These are phyloP conservation scores for Pristis pectinata DNA, from an alignment of 2,797 vertebrate genomes.

Conservation along the genomic window DNA sequence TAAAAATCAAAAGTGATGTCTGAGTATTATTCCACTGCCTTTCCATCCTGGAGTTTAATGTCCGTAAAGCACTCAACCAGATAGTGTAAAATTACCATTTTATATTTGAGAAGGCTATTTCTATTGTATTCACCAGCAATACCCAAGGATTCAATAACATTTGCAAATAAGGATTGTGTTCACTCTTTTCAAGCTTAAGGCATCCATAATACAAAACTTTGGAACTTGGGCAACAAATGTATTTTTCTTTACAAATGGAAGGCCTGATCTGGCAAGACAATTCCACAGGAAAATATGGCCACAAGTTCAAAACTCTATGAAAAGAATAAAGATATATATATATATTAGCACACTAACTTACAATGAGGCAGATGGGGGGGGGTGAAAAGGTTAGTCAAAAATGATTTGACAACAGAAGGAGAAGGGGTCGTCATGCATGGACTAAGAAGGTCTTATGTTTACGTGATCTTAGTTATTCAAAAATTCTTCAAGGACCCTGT, in stretches of 20 bases:
- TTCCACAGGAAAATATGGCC: background rate
- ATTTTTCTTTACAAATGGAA: background rate
- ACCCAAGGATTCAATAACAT: background rate
- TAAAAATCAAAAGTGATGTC: background rate
- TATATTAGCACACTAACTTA: background rate
- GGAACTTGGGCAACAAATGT: background rate
- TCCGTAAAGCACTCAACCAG: background rate
- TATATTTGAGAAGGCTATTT: background rate
- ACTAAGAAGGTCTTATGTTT: background rate
- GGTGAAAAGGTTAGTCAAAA: background rate
- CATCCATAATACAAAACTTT: background rate
- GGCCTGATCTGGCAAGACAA: background rate
- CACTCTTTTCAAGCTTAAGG: background rate
- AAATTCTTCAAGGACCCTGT: background rate
- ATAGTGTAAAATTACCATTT: background rate
- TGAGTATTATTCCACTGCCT: background rate
- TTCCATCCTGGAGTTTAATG: background rate
- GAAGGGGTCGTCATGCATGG: background rate
- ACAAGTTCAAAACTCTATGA: background rate
- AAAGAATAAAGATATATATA: too few species aligned
- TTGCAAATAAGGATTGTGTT: background rate
- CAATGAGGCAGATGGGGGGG: background rate
- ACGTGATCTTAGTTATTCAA: background rate
- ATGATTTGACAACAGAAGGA: background rate
- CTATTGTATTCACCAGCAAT: background rate